Base-by-base conservation (phyloP, 2,888 invertebrate species). In the Myopa testacea region DNA sequence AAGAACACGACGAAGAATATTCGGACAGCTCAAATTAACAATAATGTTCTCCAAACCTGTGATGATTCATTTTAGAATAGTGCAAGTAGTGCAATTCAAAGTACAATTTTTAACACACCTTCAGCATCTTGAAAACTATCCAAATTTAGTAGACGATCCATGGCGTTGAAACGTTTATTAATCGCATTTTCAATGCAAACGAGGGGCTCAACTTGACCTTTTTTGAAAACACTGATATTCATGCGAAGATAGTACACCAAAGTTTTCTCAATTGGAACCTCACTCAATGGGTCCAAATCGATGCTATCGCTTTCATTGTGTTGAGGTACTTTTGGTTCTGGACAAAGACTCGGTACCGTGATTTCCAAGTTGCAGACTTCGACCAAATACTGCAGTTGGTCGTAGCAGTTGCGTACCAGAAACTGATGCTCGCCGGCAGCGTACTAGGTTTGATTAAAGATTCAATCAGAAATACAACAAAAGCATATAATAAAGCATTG, bases 381-480 rank as follows among this genome's bases (percentile, higher is more conserved):
- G 4, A 84, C 85, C 74, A 88, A 77, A 69, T 85, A 80, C 19
- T 82, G 81, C 2, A 88, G 82, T 73, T 88, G 88, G 26, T 85
- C 84, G 58, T 81, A 87, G 67, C 88, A 87, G 10, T 85, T 81
- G 5, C 88, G 87, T 8, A 87, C 85, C 34, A 87, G 78, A 77
- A 88, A 88, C 1, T 84, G 83, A 80, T 88, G 88, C 45, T 86
- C 86, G 3, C 81, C 82, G 0, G 72, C n/a, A 3, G 82, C 80
- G 71, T 82, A 87, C 88, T 88, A n/a, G 0, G 55, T 26, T 62
- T 62, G 8, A 38, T 19, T 10, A 68, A 12, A 71, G 50, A 75
- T 40, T 45, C 4, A 34, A n/a, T 19, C 7, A 12, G 6, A 19
- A 62, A 62, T 62, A 26, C 5, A 45, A 60, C 1, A 58, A 58